Conservation (phyloP, 2,113 vertebrate genomes). For the Pterocles orientalis region DNA sequence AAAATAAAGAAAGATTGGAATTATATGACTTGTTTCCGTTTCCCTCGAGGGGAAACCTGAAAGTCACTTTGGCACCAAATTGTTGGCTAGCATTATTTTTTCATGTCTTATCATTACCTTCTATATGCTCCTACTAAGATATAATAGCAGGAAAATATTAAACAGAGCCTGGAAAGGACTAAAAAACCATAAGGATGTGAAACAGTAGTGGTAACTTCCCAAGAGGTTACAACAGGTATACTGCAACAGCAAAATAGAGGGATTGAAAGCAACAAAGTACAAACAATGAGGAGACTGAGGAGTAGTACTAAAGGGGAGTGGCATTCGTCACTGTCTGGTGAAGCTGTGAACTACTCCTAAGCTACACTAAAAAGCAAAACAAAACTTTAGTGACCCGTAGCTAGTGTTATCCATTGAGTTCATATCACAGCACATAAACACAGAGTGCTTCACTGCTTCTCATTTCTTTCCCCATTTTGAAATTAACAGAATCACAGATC, state of each 20-base stretch:
- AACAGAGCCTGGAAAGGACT: background rate
- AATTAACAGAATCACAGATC: background rate
- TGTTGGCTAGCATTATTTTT: background rate
- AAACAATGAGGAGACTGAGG: background rate
- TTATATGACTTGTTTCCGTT: background rate
- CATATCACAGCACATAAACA: background rate
- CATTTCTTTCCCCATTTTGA: too few relatives aligned
- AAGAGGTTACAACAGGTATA: background rate
- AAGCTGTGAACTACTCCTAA: background rate
- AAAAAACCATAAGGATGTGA: background rate
- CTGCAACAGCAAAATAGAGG: background rate
- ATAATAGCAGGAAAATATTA: background rate
- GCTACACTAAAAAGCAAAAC: accelerated
- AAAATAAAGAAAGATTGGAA: background rate
- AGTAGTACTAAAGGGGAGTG: background rate
- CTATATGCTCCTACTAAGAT: background rate
- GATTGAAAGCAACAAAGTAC: background rate
- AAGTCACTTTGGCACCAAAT: background rate
- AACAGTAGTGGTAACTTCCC: background rate
- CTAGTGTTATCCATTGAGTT: background rate
- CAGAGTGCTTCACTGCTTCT: background rate
- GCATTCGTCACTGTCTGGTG: background rate
- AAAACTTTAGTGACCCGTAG: background rate
- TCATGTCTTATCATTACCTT: background rate
- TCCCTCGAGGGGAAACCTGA: background rate